Conservation (phyloP, 2,113 vertebrate species). For the Pica pica region DNA sequence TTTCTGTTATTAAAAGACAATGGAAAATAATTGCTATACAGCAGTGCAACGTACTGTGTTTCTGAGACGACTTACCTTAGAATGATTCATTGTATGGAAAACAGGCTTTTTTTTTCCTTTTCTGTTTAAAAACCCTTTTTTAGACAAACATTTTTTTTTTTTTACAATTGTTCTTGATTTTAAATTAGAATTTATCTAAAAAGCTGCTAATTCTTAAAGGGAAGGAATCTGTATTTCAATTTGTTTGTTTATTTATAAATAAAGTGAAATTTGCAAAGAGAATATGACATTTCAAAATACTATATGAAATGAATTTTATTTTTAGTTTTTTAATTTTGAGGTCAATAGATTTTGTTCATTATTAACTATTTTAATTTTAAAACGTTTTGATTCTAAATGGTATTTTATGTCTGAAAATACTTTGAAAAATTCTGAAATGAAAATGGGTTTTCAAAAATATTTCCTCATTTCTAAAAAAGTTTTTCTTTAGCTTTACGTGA, state of each 20-base stretch:
- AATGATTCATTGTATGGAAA: background rate
- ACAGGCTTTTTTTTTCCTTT: fast-evolving
- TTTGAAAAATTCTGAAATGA: background rate
- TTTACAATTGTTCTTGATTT: background rate
- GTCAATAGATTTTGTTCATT: background rate
- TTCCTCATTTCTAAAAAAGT: background rate
- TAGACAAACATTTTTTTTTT: background rate
- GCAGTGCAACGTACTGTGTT: fast-evolving
- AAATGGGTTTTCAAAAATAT: background rate
- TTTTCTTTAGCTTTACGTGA: background rate
- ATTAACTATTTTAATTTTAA: background rate
- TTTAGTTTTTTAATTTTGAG: background rate
- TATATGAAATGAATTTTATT: background rate
- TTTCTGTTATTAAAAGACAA: background rate
- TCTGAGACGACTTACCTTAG: background rate
- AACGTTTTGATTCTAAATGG: background rate
- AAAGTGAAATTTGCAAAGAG: background rate
- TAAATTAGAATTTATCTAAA: background rate
- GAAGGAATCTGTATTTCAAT: background rate
- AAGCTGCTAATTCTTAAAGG: background rate
- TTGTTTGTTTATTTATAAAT: fast-evolving
- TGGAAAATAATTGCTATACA: background rate
- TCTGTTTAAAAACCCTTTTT: background rate
- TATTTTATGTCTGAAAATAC: background rate
- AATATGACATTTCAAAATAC: background rate